A percentile compares a stretch with the other conserved stretches of the same genome.
phyloP scores from a whole-genome alignment of 2,888 invertebrate species.

The Orthosia gracilis region DNA sequence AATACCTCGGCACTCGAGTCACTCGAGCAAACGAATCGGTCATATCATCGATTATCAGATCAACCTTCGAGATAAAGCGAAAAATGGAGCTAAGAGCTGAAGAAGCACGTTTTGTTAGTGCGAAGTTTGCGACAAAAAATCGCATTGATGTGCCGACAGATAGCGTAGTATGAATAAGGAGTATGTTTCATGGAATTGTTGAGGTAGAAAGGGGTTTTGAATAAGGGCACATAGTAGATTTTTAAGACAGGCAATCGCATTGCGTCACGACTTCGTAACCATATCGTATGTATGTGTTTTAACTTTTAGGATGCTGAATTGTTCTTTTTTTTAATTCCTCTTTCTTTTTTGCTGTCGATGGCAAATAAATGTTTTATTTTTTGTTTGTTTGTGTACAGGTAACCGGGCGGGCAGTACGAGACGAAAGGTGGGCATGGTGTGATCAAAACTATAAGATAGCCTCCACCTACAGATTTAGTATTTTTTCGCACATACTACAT shows the following conservation, averaged over 20 bases:
- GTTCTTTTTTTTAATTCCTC: no score
- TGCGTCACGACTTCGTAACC: no score
- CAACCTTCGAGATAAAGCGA: slow-evolving; percentile 57
- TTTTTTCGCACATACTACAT: no score
- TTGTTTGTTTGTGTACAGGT: no score
- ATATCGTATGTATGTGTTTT: no score
- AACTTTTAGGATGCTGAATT: no score
- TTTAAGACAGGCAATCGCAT: neutral
- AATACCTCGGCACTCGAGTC: slow-evolving; percentile 48
- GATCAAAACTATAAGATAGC: no score
- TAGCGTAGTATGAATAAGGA: neutral
- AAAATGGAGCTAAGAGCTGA: slow-evolving; percentile 33
- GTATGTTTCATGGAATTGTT: slow-evolving; percentile 8
- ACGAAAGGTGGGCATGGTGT: no score
- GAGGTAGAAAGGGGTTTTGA: slow-evolving; percentile 8
- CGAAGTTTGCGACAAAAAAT: slow-evolving; percentile 45
- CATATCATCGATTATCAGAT: slow-evolving; percentile 71
- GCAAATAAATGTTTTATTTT: no score
- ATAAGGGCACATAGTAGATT: neutral
- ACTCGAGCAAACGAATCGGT: slow-evolving; percentile 68
- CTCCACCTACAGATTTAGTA: no score
- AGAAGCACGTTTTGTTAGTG: slow-evolving; percentile 52
- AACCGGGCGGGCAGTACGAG: no score
- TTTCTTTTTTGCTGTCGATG: no score
- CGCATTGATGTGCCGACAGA: slow-evolving; percentile 51